These are phyloP conservation scores for Lagria hirta DNA, from an alignment of 2,888 invertebrate genomes.

Conservation along the genomic window DNA sequence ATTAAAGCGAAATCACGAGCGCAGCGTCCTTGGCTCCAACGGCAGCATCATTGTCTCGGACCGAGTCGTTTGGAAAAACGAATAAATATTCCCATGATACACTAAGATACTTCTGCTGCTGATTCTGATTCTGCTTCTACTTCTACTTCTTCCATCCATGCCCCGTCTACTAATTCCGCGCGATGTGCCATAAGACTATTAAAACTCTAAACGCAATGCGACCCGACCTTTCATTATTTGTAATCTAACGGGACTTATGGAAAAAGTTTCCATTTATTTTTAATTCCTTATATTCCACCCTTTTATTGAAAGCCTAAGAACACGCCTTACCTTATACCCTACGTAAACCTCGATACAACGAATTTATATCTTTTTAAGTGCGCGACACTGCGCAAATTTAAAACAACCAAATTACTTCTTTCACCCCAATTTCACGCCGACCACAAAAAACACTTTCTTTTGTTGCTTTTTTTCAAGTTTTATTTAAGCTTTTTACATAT, in stretches of 20 bases:
- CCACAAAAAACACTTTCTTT: slow-evolving; percentile 8
- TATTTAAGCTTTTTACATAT: no score
- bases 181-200: slow-evolving; percentile 55
- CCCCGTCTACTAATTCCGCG: slow-evolving; percentile 53
- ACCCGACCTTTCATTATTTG: slow-evolving; percentile 55
- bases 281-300: slow-evolving; percentile 55
- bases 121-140: slow-evolving; percentile 24
- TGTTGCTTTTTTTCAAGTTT: not conserved
- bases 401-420: slow-evolving; percentile 27
- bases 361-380: slow-evolving; percentile 42
- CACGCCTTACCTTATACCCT: slow-evolving; percentile 43
- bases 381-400: slow-evolving; percentile 28
- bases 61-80: slow-evolving; percentile 56
- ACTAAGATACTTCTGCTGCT: slow-evolving; percentile 30
- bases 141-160: slow-evolving; percentile 41
- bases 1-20: slow-evolving; percentile 56
- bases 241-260: slow-evolving; percentile 56
- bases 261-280: slow-evolving; percentile 58
- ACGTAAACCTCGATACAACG: slow-evolving; percentile 40
- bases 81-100: slow-evolving; percentile 54
- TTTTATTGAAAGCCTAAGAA: slow-evolving; percentile 53
- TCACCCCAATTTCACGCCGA: slow-evolving; percentile 20
- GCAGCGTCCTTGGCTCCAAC: slow-evolving; percentile 43
- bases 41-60: slow-evolving; percentile 54
- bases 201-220: slow-evolving; percentile 56